Evolutionary conservation across 64 coral and sea anemone species (phyloP), one percentile per base, ranked within the genome.

Genomic region (Pocillopora verrucosa): DNA sequence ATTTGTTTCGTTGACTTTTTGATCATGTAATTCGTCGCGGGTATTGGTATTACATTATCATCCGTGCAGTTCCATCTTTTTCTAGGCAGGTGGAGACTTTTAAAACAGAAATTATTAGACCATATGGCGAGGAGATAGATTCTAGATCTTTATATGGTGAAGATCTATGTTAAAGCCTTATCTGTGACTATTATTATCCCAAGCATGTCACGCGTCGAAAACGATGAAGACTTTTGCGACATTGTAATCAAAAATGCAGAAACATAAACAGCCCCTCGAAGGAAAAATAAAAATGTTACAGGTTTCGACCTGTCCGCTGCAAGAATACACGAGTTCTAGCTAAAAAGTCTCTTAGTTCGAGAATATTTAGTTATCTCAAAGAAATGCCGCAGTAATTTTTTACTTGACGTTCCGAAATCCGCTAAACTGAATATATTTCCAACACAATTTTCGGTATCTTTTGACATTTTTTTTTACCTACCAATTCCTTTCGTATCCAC

Each of bases 401-500:
- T 4, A 0, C 41, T 51, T 51, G 3, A 51, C 41, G 41, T 51
- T 51, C 3, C 41, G 3, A 4, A 7, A 51, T 51, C 41, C 41
- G 41, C 41, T 51, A 51, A 51, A 51, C 41, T 4, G 7, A 51
- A 51, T 51, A 51, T 51, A 51, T 51, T 51, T 51, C 41, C 37
- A 56, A 56, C 73, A 26, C 37, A 15, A 17, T 38, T 51, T 20
- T 24, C 58, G 35, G 4, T 36, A 13, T 14, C 30, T 51, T 17
- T 22, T 16, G 0, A 51, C 10, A 25, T 37, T 22, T 68, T 76
- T 73, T 36, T 16, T 65, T 4, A 86, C 94, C 82, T 67, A 97
- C 95, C 78, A 97, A 79, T 75, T 97, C 95, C 90, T 97, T 97
- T 93, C 95, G 26, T 5, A 97, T 97, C 95, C 95, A 97, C 11